A percentile compares a stretch with the other conserved stretches of the same genome.
These are phyloP conservation scores for Wasmannia auropunctata DNA, from an alignment of 1,140 invertebrate genomes.

Conservation along the genomic window DNA sequence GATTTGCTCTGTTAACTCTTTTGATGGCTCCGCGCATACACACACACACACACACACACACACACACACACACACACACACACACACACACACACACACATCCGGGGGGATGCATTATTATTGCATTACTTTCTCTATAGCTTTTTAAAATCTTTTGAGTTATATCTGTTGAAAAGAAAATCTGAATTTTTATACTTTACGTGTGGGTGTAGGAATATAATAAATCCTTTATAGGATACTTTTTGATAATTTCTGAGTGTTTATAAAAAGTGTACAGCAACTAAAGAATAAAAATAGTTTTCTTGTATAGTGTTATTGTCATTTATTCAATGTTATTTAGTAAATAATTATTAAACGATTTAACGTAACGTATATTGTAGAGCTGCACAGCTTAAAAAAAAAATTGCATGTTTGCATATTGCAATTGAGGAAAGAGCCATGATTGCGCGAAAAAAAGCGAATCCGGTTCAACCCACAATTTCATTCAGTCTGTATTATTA, in stretches of 20 bases:
- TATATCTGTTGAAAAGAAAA: not conserved
- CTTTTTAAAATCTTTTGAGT: not conserved
- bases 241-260: not conserved
- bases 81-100: no score
- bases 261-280: not conserved
- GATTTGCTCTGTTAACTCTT: slow-evolving; percentile 40
- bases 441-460: not conserved
- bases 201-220: not conserved
- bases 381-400: not conserved
- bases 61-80: no score
- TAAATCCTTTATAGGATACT: not conserved
- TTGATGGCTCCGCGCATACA: no score
- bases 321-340: not conserved
- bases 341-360: not conserved
- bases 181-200: not conserved
- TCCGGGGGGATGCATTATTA: no score
- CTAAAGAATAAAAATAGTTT: not conserved
- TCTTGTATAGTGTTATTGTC: no score
- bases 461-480: not conserved
- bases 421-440: not conserved
- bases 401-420: not conserved
- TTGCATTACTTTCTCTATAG: slow-evolving; percentile 17
- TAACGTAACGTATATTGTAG: not conserved
- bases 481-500: not conserved
- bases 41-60: no score